These are phyloP conservation scores for Orthosia gothica DNA, from an alignment of 2,888 invertebrate species.

Conservation along the genomic window DNA sequence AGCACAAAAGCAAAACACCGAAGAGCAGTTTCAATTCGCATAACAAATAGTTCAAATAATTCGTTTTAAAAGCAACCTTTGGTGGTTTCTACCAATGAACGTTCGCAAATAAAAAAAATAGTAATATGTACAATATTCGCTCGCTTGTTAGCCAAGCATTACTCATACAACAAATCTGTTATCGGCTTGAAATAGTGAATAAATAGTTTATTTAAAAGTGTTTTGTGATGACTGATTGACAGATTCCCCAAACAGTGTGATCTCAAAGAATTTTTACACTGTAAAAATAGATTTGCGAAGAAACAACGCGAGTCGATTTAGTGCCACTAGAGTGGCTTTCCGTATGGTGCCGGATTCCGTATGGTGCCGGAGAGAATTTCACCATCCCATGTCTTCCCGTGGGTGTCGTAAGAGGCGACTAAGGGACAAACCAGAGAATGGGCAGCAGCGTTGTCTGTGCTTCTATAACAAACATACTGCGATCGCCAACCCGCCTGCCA, in stretches of 20 bases:
- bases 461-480: no score
- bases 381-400: no score
- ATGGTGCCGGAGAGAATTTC: no score
- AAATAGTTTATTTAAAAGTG: slow-evolving; percentile 45
- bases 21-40: not conserved
- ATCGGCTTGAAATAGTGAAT: slow-evolving; percentile 32
- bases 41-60: slow-evolving; percentile 10
- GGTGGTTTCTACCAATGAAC: slow-evolving; percentile 1
- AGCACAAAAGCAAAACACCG: not conserved
- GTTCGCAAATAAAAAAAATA: slow-evolving; percentile 15
- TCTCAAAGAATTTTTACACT: slow-evolving; percentile 24
- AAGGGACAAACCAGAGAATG: no score
- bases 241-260: slow-evolving; percentile 38
- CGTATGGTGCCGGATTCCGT: no score
- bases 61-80: slow-evolving; percentile 3
- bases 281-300: not conserved
- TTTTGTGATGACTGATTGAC: slow-evolving; percentile 45
- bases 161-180: slow-evolving; percentile 32
- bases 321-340: not conserved
- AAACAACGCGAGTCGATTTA: not conserved
- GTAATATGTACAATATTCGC: slow-evolving; percentile 11
- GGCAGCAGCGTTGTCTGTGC: no score
- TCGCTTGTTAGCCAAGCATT: slow-evolving; percentile 19
- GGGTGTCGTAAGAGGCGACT: no score
- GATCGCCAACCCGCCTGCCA: no score